These are phyloP conservation scores for Eptesicus fuscus DNA, from an alignment of 2,113 vertebrate species.

Conservation along the genomic window DNA sequence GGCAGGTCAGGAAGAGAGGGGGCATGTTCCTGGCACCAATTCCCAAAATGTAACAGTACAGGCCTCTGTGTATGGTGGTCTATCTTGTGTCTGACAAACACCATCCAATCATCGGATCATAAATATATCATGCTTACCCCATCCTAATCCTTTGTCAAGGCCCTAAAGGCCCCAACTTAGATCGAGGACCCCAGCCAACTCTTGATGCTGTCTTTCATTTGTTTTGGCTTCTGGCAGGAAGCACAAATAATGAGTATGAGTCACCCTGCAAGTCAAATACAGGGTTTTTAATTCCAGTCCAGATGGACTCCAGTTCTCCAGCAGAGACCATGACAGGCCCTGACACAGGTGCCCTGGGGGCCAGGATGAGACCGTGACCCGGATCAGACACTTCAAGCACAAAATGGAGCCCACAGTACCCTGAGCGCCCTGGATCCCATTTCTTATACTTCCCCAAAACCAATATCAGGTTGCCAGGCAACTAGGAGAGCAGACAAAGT, in stretches of 20 bases:
- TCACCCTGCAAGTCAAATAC: constrained; percentile 35
- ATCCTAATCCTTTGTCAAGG: constrained; percentile 45
- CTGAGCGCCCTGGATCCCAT: not conserved
- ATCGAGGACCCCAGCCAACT: constrained; percentile 53
- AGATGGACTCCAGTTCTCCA: not conserved
- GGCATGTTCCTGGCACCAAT: not conserved
- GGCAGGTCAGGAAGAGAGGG: not conserved
- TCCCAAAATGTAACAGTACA: not conserved
- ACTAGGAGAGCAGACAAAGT: not conserved
- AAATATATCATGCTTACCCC: not conserved
- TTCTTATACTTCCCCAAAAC: not conserved
- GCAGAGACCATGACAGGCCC: not conserved
- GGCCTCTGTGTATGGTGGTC: not conserved
- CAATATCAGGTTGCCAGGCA: not conserved
- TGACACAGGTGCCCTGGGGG: not conserved
- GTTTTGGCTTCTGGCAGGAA: constrained; percentile 54
- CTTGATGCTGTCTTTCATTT: constrained; percentile 52
- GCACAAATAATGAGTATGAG: not conserved
- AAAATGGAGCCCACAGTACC: not conserved
- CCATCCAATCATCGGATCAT: constrained; percentile 24
- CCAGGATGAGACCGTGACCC: not conserved
- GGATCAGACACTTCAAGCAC: not conserved
- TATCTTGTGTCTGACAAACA: not conserved
- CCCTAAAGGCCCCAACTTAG: constrained; percentile 29
- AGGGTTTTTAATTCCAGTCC: constrained; percentile 43